Conservation (phyloP, 2,113 vertebrate species). For the Eulemur rufifrons region DNA sequence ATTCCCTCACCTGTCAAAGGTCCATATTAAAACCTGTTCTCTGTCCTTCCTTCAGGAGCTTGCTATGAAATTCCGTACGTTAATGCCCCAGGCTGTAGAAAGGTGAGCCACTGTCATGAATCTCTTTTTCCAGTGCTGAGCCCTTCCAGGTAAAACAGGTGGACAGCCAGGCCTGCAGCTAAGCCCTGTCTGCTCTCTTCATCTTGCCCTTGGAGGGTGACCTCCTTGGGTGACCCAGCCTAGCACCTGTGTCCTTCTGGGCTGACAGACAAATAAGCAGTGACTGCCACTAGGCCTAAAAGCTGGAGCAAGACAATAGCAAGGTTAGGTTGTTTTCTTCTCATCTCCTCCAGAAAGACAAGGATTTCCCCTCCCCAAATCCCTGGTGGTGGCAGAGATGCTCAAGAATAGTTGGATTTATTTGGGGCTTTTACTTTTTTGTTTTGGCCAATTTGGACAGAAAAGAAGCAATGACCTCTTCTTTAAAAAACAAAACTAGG, state of each 20-base stretch:
- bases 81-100: neutral
- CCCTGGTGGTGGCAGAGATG: neutral
- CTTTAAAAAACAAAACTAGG: conserved; percentile 76
- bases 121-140: neutral
- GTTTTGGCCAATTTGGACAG: conserved; percentile 83
- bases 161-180: neutral
- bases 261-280: neutral
- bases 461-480: conserved; percentile 82
- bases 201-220: neutral
- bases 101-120: neutral
- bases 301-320: conserved; percentile 13
- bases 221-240: neutral
- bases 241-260: neutral
- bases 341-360: neutral
- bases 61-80: neutral
- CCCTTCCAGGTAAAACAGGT: neutral
- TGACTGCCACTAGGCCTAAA: neutral
- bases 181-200: neutral
- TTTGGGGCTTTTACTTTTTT: conserved; percentile 61
- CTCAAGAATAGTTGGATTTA: conserved; percentile 46
- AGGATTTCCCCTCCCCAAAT: neutral
- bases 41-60: neutral
- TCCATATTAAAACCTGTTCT: conserved; percentile 30
- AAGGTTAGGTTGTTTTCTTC: neutral
- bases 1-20: conserved; percentile 47